phyloP scores from a whole-genome alignment of 2,888 invertebrate species.

The Megastigmus dorsalis region DNA sequence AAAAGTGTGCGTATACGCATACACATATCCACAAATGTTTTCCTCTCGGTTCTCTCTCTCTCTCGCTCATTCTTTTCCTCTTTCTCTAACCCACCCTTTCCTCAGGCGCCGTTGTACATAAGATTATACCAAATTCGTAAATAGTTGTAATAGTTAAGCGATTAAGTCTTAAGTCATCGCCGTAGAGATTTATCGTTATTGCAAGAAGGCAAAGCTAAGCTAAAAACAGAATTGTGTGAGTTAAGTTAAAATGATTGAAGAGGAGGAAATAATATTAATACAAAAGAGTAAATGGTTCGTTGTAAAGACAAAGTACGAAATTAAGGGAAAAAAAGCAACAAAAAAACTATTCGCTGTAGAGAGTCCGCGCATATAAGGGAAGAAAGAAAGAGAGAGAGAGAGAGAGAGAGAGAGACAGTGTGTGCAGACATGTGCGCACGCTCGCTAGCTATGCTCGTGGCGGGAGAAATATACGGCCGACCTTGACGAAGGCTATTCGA shows the following conservation, averaged over 20 bases:
- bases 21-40: too few species aligned
- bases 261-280: background rate
- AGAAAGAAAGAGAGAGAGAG: too few species aligned
- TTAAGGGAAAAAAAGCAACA: constrained; percentile 16
- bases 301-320: background rate
- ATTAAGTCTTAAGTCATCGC: constrained; percentile 46
- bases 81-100: background rate
- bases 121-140: constrained; percentile 66
- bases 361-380: background rate
- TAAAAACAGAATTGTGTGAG: background rate
- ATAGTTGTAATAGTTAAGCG: constrained; percentile 48
- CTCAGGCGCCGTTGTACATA: constrained; percentile 59
- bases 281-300: too few species aligned
- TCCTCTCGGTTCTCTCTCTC: constrained; percentile 15
- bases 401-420: background rate
- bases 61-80: constrained; percentile 16
- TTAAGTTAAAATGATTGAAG: background rate
- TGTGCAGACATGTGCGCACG: constrained; percentile 1
- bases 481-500: constrained; percentile 48
- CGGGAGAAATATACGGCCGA: constrained; percentile 42
- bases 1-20: too few species aligned
- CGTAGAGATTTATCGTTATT: constrained; percentile 59
- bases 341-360: background rate
- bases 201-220: constrained; percentile 31
- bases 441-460: background rate